Percentiles rank a stretch among this genome's conserved stretches.
Evolutionary conservation across 92 coral and sea anemone species (phyloP).

Genomic region (Umimayanthus kanabou): DNA sequence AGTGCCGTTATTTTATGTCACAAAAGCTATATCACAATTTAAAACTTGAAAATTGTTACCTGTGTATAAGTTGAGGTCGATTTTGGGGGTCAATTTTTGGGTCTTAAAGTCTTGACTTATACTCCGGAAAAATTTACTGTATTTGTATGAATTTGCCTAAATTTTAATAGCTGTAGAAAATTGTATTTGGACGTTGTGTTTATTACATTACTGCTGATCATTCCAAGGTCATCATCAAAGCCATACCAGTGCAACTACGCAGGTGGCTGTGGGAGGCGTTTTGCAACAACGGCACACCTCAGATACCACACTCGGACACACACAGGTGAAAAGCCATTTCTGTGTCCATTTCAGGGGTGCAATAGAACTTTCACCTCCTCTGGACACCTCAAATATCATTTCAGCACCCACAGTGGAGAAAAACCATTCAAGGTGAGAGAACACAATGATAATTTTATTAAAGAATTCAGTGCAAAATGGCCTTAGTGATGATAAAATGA

Average conservation of each 20-base stretch:
- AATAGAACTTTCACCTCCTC: constrained; percentile 82
- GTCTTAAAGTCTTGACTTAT: no score
- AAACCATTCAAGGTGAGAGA: constrained; percentile 62
- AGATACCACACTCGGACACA: constrained; percentile 67
- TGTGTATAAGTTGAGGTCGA: no score
- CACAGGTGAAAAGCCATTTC: constrained; percentile 78
- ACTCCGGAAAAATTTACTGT: no score
- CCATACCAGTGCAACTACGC: constrained; percentile 61
- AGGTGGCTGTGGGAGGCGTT: constrained; percentile 64
- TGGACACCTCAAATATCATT: constrained; percentile 86
- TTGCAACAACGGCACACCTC: constrained; percentile 64
- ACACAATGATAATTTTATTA: background rate
- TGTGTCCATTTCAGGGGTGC: constrained; percentile 79
- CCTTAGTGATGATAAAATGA: no score
- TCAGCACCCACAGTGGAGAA: constrained; percentile 85
- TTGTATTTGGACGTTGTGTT: background rate
- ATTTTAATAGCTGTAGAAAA: background rate
- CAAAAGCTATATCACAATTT: no score
- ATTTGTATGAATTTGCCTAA: background rate
- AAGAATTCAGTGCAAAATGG: background rate
- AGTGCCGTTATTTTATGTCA: no score
- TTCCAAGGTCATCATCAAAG: constrained; percentile 55
- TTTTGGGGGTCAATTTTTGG: no score
- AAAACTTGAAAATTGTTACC: no score
- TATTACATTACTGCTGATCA: background rate